Percentiles rank a stretch among this genome's conserved stretches.
These are phyloP conservation scores for Lepisosteus oculatus DNA, from an alignment of 2,113 vertebrate genomes.

Conservation along the genomic window DNA sequence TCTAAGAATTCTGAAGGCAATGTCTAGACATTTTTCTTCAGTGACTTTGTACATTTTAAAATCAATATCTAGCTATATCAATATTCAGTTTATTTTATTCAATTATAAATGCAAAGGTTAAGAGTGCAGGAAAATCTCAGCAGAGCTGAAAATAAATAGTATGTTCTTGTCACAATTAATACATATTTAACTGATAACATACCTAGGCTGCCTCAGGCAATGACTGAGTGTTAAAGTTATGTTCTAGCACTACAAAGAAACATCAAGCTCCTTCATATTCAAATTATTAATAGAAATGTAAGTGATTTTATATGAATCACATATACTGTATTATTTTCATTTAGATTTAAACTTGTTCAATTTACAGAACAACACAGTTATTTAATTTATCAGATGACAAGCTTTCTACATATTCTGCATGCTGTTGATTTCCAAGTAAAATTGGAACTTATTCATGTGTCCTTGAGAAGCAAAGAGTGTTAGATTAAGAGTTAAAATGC, in stretches of 20 bases:
- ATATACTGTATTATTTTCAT: too few species aligned
- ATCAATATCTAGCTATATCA: constrained; percentile 72
- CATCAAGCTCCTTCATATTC: too few species aligned
- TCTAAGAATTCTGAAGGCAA: neutral
- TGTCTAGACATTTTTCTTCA: constrained; percentile 42
- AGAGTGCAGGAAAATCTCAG: constrained; percentile 45
- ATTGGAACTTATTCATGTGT: too few species aligned
- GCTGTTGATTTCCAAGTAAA: too few species aligned
- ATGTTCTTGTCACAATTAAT: constrained; percentile 79
- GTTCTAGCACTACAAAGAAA: neutral
- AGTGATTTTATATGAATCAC: too few species aligned
- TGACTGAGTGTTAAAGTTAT: neutral
- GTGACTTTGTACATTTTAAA: constrained; percentile 69
- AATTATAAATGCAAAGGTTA: constrained; percentile 75
- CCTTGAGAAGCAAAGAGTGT: too few species aligned
- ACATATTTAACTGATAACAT: constrained; percentile 63
- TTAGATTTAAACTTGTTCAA: too few species aligned
- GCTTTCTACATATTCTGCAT: too few species aligned
- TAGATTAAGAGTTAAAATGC: too few species aligned
- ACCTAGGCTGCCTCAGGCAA: constrained; percentile 38
- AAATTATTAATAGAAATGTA: too few species aligned
- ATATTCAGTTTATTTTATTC: constrained; percentile 78
- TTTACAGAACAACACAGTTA: too few species aligned
- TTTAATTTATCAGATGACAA: too few species aligned
- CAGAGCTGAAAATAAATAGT: constrained; percentile 66